These are phyloP conservation scores for Amniataba percoides DNA, from an alignment of 2,797 vertebrate genomes.

Conservation along the genomic window DNA sequence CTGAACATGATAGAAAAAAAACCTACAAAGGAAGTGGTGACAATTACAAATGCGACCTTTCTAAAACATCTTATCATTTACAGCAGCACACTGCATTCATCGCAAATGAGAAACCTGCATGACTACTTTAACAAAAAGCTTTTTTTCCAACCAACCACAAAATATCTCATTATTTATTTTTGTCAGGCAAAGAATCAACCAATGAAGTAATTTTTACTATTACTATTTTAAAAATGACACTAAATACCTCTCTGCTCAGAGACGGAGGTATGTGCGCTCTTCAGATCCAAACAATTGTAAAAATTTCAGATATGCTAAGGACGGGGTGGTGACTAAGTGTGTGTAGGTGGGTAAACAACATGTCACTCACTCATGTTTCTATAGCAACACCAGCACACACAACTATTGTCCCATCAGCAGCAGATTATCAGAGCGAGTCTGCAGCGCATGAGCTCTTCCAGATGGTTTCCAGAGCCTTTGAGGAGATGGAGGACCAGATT, in stretches of 20 bases:
- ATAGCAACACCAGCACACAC: conserved; percentile 47
- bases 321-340: not conserved
- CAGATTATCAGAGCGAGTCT: conserved; percentile 16
- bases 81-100: not conserved
- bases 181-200: too few species aligned
- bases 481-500: conserved; percentile 43
- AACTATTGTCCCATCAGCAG: conserved; percentile 15
- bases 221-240: not conserved
- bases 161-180: not conserved
- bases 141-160: not conserved
- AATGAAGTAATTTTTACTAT: too few species aligned
- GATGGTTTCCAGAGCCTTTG: conserved; percentile 46
- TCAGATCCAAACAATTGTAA: conserved; percentile 11
- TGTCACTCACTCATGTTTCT: conserved; percentile 15
- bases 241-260: not conserved
- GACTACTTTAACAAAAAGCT: not conserved
- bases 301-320: conserved; percentile 18
- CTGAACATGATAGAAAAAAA: not conserved
- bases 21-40: not conserved
- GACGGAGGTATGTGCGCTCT: not conserved
- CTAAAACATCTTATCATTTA: not conserved
- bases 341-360: not conserved
- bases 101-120: not conserved
- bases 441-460: conserved; percentile 32
- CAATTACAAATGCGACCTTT: not conserved